Base-by-base conservation (phyloP, 2,113 vertebrate genomes). In the Lepisosteus oculatus region DNA sequence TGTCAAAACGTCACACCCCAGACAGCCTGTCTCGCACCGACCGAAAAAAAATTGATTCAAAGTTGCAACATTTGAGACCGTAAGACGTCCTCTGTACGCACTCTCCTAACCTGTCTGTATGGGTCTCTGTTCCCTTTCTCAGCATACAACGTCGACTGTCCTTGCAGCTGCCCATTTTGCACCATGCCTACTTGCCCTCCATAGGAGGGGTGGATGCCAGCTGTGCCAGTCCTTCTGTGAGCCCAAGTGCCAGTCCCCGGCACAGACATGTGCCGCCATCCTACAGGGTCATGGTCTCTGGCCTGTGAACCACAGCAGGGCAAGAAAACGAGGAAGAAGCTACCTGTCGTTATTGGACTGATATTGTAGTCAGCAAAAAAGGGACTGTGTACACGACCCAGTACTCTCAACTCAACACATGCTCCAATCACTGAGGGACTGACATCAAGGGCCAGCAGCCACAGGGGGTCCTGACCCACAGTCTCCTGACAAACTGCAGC, bases 271-370 rank as follows among this genome's bases (percentile, higher is more conserved):
- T 99, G 92, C 97, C 96, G 0, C 95, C 97, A 45, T 97, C 97
- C 81, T 99, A 98, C 87, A 95, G 96, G 89, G 97, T 99, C 67
- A 99, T 99, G 97, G 96, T 99, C 84, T 99, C 97, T 11, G 97
- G 97, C 89, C 95, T 99, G 96, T 99, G 90, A 93, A 87, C 73
- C 72, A 62, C 55, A 29, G 68, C 63, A 29, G 55, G 79, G 87
- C 85, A 89, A 29, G 67, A 69, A 51, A 17, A 11, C 54, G 8
- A 62, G 45, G 83, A 73, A 54, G 86, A 86, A 85, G 87, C 88
- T 88, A 89, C 85, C 87, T 78, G 55, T 59, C 66, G 69, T 43
- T 62, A 55, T 56, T 66, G 85, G 83, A 90, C 88, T 90, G 82
- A 78, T 87, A 57, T 68, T 88, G 79, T 84, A 86, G 83, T 89